Evolutionary conservation across 2,888 invertebrate species (phyloP).

Genomic region (Elysia crispata): DNA sequence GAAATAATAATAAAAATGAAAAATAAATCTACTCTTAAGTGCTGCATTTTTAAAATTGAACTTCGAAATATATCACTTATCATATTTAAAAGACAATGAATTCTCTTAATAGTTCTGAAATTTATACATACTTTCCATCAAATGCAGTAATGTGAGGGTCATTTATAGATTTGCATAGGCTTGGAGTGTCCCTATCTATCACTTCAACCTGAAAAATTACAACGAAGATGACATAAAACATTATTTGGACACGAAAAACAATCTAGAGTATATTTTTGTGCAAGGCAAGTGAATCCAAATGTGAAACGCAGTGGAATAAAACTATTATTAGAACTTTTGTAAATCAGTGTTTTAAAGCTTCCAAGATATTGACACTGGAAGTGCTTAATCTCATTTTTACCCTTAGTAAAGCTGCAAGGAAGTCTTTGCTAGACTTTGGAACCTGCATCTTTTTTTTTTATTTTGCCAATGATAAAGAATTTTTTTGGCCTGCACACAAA

Average conservation of each 20-base stretch:
- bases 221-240: constrained; percentile 58
- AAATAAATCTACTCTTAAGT: no score
- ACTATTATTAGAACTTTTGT: no score
- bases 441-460: no score
- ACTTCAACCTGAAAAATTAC: constrained; percentile 56
- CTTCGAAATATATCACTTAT: background rate
- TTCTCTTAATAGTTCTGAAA: no score
- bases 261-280: background rate
- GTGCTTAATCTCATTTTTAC: no score
- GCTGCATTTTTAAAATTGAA: no score
- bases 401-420: no score
- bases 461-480: background rate
- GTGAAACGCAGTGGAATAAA: background rate
- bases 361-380: no score
- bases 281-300: background rate
- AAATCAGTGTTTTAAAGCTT: no score
- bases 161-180: constrained; percentile 61
- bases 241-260: background rate
- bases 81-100: no score
- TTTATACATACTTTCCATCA: constrained; percentile 59
- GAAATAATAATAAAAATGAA: no score
- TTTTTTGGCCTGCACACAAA: background rate
- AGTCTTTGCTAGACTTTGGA: no score
- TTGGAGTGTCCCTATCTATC: constrained; percentile 58
- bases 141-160: constrained; percentile 67